Evolutionary conservation across 1,140 invertebrate genomes (phyloP), one percentile per base, ranked within the genome.

Genomic region (Mercenaria mercenaria): DNA sequence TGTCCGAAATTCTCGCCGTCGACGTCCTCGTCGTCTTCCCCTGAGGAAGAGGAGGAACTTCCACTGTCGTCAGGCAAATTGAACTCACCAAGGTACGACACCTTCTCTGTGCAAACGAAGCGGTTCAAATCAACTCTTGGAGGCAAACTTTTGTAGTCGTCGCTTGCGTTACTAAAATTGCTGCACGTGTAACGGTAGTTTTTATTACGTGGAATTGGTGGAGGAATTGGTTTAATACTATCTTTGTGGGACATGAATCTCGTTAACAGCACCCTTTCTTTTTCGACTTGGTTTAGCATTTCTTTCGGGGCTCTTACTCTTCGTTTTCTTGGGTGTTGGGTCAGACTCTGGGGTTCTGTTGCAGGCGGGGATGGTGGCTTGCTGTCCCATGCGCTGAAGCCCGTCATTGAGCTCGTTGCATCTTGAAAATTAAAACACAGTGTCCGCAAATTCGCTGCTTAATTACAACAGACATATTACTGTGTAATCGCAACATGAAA

Each of bases 31-130:
- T 80, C 43, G n/a, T 23, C 29, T 6, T 15, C 64, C 32, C 10
- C 26, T 67, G n/a, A 4, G 10, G 32, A 32, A n/a, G n/a, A 29
- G 0, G 23, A 64, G 37, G 32, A 13, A 23, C 29, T 37, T 39
- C 50, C 39, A 23, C 67, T 74, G 34, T 77, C 84, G 37, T 87
- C 84, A 23, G 43, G 26, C n/a, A 87, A 50, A 26, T 87, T 32
- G 50, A 79, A 88, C 72, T 76, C 72, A 10, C 85, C 85, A 26
- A 88, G 34, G n/a, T 76, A 88, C 23, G 74, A 76, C 20, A 88
- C 74, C 52, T 79, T 77, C 39, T 88, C 85, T 3, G 85, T 88
- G 52, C 85, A 88, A 32, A 23, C 47, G 74, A 88, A 88, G 1
- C 50, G 15, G 18, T 52, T 76, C 26, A 88, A 26, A 29, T 88